Conservation (phyloP, 1,140 invertebrate species). For the Ectropis grisescens region DNA sequence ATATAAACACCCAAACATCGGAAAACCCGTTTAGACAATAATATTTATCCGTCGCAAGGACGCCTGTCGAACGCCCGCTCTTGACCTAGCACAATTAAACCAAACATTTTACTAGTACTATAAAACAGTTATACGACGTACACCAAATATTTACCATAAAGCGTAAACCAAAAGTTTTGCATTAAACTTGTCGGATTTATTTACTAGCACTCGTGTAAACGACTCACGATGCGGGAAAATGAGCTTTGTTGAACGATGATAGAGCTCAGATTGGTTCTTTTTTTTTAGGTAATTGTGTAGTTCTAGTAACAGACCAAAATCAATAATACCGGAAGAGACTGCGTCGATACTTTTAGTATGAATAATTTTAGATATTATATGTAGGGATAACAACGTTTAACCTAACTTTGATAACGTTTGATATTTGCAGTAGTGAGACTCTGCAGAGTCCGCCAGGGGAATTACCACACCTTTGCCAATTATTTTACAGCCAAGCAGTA, state of each 20-base stretch:
- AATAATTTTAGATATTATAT: too few species aligned
- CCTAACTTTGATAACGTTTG: too few species aligned
- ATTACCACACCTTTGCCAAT: too few species aligned
- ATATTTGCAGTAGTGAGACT: too few species aligned
- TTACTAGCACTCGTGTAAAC: constrained; percentile 46
- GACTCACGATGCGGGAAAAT: constrained; percentile 13
- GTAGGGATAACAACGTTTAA: too few species aligned
- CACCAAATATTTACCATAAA: constrained; percentile 69
- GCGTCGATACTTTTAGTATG: too few species aligned
- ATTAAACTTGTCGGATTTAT: constrained; percentile 64
- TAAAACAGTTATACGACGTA: constrained; percentile 66
- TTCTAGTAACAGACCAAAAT: too few species aligned
- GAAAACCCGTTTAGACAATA: constrained; percentile 67
- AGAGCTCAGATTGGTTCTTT: too few species aligned
- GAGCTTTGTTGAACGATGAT: constrained; percentile 11
- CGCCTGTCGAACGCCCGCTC: constrained; percentile 63
- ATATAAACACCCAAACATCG: constrained; percentile 50
- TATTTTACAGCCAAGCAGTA: too few species aligned
- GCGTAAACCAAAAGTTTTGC: constrained; percentile 69
- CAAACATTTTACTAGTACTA: constrained; percentile 68
- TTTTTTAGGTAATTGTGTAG: too few species aligned
- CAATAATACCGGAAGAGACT: too few species aligned
- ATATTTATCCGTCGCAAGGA: constrained; percentile 67
- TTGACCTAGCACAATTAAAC: constrained; percentile 68
- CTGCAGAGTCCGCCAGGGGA: too few species aligned